A percentile compares a stretch with the other conserved stretches of the same genome.
phyloP scores from a whole-genome alignment of 2,113 vertebrate species.

The Salvelinus sp. region DNA sequence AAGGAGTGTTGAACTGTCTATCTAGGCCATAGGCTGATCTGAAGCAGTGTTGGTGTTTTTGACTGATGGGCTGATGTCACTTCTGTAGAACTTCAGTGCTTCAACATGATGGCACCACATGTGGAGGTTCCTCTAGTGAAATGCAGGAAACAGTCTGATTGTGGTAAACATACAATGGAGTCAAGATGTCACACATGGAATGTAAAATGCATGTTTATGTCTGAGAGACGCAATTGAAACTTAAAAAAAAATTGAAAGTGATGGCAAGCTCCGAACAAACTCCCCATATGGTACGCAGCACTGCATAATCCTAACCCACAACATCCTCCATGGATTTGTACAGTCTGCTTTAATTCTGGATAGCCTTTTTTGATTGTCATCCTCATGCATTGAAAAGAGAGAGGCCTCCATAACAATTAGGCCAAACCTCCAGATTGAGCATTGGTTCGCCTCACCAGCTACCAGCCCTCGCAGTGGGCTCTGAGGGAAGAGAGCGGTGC shows the following conservation, averaged over 20 bases:
- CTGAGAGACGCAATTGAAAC: background rate
- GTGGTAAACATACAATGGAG: background rate
- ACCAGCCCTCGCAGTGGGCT: background rate
- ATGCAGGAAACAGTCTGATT: background rate
- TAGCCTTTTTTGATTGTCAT: background rate
- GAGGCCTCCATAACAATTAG: background rate
- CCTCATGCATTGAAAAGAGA: background rate
- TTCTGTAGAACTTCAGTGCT: no score
- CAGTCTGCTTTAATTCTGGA: background rate
- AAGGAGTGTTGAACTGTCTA: no score
- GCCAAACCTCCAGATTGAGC: background rate
- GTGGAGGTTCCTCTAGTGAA: background rate
- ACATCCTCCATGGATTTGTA: background rate
- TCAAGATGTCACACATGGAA: constrained; percentile 11
- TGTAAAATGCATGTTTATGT: constrained; percentile 2
- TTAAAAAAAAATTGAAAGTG: constrained; percentile 2
- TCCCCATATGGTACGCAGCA: constrained; percentile 16
- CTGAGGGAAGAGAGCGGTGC: no score
- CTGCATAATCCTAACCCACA: background rate
- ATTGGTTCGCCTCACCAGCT: background rate
- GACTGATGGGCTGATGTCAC: no score
- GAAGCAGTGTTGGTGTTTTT: no score
- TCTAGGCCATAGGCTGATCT: no score
- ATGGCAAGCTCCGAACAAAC: constrained; percentile 2
- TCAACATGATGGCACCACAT: constrained; percentile 8